phyloP scores from a whole-genome alignment of 2,888 invertebrate species.

The Geophilus truncorum region DNA sequence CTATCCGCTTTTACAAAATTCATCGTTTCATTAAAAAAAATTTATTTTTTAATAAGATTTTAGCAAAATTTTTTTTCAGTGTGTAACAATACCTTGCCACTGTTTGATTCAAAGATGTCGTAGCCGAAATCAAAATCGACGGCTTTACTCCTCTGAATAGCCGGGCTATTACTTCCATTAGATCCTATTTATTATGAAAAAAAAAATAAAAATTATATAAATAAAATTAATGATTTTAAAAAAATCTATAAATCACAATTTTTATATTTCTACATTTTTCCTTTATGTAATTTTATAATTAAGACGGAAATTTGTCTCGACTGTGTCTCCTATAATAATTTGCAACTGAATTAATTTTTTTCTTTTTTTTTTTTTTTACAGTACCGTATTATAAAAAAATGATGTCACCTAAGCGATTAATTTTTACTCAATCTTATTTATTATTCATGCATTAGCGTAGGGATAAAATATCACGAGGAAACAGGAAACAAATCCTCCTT shows the following conservation, averaged over 20 bases:
- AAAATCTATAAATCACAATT: too few species aligned
- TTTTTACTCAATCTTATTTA: background rate
- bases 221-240: too few species aligned
- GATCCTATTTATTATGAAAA: background rate
- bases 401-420: background rate
- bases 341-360: too few species aligned
- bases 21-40: background rate
- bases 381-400: too few species aligned
- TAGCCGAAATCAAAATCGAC: slow-evolving; percentile 30
- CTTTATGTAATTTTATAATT: too few species aligned
- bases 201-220: background rate
- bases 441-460: too few species aligned
- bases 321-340: too few species aligned
- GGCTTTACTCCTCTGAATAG: slow-evolving; percentile 29
- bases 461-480: background rate
- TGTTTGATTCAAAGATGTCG: background rate
- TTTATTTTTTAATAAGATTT: background rate
- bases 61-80: background rate
- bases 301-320: too few species aligned
- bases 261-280: too few species aligned
- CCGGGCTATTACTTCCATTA: background rate
- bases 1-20: background rate
- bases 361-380: too few species aligned
- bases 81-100: background rate
- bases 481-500: background rate